Evolutionary conservation across 2,113 vertebrate species (phyloP).

Genomic region (Regulus satrapa): DNA sequence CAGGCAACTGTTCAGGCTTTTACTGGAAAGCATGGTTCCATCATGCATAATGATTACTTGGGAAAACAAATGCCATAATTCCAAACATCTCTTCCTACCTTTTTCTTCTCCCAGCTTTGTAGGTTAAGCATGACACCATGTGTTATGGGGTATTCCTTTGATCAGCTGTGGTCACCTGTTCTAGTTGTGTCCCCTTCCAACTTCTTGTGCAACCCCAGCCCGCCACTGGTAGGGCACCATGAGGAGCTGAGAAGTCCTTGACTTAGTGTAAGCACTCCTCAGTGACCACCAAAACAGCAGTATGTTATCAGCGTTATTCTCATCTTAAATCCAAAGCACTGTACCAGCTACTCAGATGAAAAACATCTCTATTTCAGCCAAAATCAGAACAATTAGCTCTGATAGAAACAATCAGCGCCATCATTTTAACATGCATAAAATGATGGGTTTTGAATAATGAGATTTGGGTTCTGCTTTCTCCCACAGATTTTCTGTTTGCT

Average conservation of each 20-base stretch:
- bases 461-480: not conserved
- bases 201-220: not conserved
- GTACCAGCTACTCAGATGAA: not conserved
- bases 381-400: not conserved
- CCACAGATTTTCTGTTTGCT: not conserved
- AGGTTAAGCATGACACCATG: rapidly evolving
- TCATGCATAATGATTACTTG: not conserved
- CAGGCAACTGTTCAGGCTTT: not conserved
- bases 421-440: not conserved
- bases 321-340: not conserved
- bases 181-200: not conserved
- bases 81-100: not conserved
- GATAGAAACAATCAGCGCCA: not conserved
- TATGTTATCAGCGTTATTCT: not conserved
- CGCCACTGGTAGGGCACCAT: not conserved
- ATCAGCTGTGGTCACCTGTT: not conserved
- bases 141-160: not conserved
- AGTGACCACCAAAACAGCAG: not conserved
- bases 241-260: not conserved
- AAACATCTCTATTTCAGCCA: not conserved
- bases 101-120: not conserved
- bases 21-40: not conserved
- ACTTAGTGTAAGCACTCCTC: not conserved
- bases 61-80: not conserved
- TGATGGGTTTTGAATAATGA: not conserved